Evolutionary conservation across 2,797 vertebrate species (phyloP).

Genomic region (Calcarius lapponicus): DNA sequence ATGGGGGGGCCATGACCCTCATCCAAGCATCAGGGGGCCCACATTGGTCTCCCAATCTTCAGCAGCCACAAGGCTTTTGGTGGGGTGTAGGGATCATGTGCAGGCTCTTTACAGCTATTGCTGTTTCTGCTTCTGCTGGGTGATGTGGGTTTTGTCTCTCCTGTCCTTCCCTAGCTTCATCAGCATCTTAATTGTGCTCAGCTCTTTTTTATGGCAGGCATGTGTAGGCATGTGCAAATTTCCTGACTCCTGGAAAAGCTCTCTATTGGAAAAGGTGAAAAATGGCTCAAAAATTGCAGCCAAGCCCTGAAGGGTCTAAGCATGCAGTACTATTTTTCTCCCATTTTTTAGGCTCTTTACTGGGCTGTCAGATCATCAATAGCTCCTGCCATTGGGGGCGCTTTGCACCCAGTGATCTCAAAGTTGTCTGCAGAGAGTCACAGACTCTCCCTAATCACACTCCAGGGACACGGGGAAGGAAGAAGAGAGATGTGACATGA

Average conservation of each 20-base stretch:
- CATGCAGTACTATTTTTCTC: not conserved
- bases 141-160: not conserved
- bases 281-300: not conserved
- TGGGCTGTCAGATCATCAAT: not conserved
- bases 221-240: not conserved
- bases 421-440: not conserved
- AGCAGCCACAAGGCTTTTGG: not conserved
- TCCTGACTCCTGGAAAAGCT: not conserved
- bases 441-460: not conserved
- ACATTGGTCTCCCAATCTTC: not conserved
- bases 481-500: not conserved
- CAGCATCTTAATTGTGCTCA: not conserved
- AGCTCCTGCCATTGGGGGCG: not conserved
- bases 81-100: not conserved
- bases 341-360: not conserved
- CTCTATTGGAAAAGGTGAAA: not conserved
- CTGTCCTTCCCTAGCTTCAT: not conserved
- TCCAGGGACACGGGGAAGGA: not conserved
- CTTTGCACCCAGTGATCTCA: not conserved
- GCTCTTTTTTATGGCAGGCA: not conserved
- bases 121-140: not conserved
- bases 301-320: not conserved
- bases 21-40: not conserved
- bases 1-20: accelerated
- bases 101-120: not conserved